phyloP scores from a whole-genome alignment of 2,113 vertebrate species.

The Eurystomus gularis region DNA sequence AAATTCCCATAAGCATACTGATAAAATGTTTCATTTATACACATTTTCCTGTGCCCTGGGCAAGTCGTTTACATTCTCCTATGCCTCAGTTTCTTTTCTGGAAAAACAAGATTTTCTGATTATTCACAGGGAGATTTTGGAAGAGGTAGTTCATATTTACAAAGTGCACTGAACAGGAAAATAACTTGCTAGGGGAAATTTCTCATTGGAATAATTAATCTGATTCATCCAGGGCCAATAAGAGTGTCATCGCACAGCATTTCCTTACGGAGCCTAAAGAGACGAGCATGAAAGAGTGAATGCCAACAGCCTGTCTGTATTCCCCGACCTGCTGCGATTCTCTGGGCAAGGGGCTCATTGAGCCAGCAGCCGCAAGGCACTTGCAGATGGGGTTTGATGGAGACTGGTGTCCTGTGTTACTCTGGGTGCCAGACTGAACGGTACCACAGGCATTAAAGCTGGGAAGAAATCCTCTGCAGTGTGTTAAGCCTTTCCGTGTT shows the following conservation, averaged over 20 bases:
- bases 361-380: not conserved
- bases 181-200: slow-evolving; percentile 26
- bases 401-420: not conserved
- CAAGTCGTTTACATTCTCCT: not conserved
- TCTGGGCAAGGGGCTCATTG: not conserved
- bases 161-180: slow-evolving; percentile 20
- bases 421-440: not conserved
- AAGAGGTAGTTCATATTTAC: slow-evolving; percentile 12
- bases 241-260: not conserved
- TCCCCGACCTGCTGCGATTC: accelerated
- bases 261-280: not conserved
- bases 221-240: slow-evolving; percentile 6
- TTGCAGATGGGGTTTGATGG: not conserved
- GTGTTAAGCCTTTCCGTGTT: not conserved
- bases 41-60: not conserved
- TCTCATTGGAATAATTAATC: slow-evolving; percentile 43
- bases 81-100: slow-evolving; percentile 27
- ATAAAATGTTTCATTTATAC: not conserved
- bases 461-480: not conserved
- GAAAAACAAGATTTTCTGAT: not conserved
- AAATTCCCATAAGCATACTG: not conserved
- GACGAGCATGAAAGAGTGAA: not conserved
- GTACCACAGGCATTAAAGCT: not conserved
- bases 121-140: not conserved
- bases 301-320: not conserved